Base-by-base conservation (phyloP, 64 coral and sea anemone species). In the Hydrozoanthus tunicans region DNA sequence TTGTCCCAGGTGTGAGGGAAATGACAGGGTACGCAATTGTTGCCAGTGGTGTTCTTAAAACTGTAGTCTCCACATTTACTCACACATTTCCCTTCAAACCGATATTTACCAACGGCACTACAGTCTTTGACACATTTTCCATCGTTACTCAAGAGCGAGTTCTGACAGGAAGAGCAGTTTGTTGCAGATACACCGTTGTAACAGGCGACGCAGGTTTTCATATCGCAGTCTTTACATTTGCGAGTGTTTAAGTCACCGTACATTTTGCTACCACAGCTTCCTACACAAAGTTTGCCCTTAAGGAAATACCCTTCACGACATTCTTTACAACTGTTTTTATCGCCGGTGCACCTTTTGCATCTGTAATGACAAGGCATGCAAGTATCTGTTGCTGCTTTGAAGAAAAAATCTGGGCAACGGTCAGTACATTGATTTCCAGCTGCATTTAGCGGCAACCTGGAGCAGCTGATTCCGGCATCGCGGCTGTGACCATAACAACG, bases 161-260 rank as follows among this genome's bases (percentile, higher is more conserved):
- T 71, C 20, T 63, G 86, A 55, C 95, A 97, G 3, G 67, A 64
- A 9, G 95, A 89, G 26, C 95, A 97, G 56, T 92, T 97, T 8
- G 25, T 94, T 3, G 79, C 54, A 24, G 91, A 59, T 5, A 5
- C 10, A 3, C 95, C 92, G 59, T 97, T 65, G 20, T 72, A 76
- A 57, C 95, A 97, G 0, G 60, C 64, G 0, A 17, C 74, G 12
- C 95, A 97, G 9, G 76, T 78, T 5, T 61, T 70, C 61, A 70
- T 92, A 72, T 97, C 72, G 10, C 95, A 97, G 6, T 70, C 51
- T 77, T 13, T n/a, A 58, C 95, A 97, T 4, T 27, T 43, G 5
- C 83, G 92, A 7, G 20, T 83, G 0, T 62, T 55, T 14, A 82
- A 89, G n/a, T 97, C 14, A 51, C 95, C 95, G 24, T 92, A 97